Conservation (phyloP, 2,888 invertebrate genomes). For the Lottia scabra region DNA sequence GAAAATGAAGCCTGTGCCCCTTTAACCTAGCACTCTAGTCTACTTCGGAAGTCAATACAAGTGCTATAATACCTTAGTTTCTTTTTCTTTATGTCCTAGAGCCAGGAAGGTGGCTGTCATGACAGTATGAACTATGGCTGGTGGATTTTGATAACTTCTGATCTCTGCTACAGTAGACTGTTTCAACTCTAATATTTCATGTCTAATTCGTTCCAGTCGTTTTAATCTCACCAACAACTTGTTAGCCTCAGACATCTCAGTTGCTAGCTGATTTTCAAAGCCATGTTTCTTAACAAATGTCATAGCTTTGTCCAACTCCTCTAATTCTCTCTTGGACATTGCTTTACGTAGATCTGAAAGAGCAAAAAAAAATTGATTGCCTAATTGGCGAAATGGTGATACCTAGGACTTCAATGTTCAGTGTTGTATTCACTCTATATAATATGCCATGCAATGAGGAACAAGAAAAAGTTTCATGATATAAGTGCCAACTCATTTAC, state of each 20-base stretch:
- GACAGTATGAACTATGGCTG: conserved; percentile 60
- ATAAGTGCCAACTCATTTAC: no score
- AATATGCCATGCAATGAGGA: no score
- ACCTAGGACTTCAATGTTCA: no score
- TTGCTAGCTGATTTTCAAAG: conserved; percentile 56
- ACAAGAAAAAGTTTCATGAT: no score
- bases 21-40: no score
- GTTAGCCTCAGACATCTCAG: conserved; percentile 60
- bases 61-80: conserved; percentile 64
- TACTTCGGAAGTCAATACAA: no score
- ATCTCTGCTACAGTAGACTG: conserved; percentile 68
- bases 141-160: conserved; percentile 64
- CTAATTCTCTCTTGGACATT: conserved; percentile 56
- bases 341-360: conserved; percentile 56
- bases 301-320: conserved; percentile 62
- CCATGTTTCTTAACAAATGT: conserved; percentile 59
- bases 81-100: conserved; percentile 62
- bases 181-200: conserved; percentile 59
- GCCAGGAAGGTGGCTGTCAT: conserved; percentile 66
- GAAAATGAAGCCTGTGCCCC: no score
- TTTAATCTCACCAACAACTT: conserved; percentile 49
- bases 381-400: no score
- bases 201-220: conserved; percentile 52
- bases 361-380: neutral
- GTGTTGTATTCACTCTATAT: no score